These are phyloP conservation scores for Bos indicus DNA, from an alignment of 2,113 vertebrate genomes.

Conservation along the genomic window DNA sequence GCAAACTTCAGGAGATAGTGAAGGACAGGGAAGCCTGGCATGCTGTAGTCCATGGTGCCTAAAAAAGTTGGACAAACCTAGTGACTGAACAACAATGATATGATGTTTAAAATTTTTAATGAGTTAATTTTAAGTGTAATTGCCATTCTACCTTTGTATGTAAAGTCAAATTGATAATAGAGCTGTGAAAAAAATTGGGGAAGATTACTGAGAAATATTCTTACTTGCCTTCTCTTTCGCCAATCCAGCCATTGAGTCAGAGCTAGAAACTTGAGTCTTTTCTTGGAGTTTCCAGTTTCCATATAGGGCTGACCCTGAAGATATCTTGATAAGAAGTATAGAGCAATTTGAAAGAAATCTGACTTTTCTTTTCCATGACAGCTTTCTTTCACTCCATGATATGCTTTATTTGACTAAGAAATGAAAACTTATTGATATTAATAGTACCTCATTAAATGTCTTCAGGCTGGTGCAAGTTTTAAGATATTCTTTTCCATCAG, in stretches of 20 bases:
- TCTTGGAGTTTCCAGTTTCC: neutral
- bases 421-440: conserved; percentile 12
- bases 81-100: neutral
- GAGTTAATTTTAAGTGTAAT: neutral
- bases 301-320: neutral
- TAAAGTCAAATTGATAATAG: neutral
- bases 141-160: neutral
- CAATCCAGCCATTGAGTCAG: neutral
- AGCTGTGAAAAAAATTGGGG: neutral
- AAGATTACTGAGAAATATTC: neutral
- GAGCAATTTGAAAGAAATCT: neutral
- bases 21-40: neutral
- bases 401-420: neutral
- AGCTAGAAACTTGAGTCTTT: neutral
- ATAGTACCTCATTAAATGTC: neutral
- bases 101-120: neutral
- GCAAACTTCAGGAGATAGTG: neutral
- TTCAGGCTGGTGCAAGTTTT: neutral
- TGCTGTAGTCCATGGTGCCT: neutral
- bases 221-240: neutral
- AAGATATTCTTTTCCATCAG: neutral
- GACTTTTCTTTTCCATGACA: neutral
- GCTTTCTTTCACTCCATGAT: neutral
- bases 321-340: neutral
- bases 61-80: neutral